Conservation (phyloP, 2,888 invertebrate genomes). For the Sialis lutaria region DNA sequence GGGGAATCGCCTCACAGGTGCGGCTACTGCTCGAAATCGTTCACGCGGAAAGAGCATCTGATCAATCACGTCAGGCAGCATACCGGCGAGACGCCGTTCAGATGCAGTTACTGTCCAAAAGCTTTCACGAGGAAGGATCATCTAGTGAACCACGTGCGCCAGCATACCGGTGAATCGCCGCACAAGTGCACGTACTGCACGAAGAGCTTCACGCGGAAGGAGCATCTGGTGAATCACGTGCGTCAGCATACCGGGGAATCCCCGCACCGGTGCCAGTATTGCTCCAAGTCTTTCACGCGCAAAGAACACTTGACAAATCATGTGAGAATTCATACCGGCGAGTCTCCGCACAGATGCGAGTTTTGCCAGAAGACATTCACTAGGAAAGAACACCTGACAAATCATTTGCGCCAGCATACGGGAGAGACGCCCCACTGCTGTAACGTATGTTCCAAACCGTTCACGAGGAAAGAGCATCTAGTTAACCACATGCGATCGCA, state of each 20-base stretch:
- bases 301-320: constrained; percentile 78
- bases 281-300: constrained; percentile 69
- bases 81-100: constrained; percentile 58
- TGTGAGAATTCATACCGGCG: constrained; percentile 46
- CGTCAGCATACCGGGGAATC: constrained; percentile 79
- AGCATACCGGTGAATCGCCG: constrained; percentile 57
- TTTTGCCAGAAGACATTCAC: constrained; percentile 54
- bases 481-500: constrained; percentile 65
- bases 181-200: constrained; percentile 63
- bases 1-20: constrained; percentile 75
- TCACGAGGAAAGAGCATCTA: constrained; percentile 56
- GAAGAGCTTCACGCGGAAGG: constrained; percentile 62
- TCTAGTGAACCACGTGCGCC: constrained; percentile 53
- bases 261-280: constrained; percentile 70
- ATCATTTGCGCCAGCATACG: constrained; percentile 52
- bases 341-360: constrained; percentile 52
- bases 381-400: constrained; percentile 52
- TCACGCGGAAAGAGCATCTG: constrained; percentile 72
- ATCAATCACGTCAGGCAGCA: constrained; percentile 73
- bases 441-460: constrained; percentile 55
- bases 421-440: constrained; percentile 56
- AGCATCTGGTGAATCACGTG: constrained; percentile 71
- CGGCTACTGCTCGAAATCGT: constrained; percentile 72
- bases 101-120: constrained; percentile 72
- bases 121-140: constrained; percentile 75